These are phyloP conservation scores for Trialeurodes vaporariorum DNA, from an alignment of 1,140 invertebrate species.

Conservation along the genomic window DNA sequence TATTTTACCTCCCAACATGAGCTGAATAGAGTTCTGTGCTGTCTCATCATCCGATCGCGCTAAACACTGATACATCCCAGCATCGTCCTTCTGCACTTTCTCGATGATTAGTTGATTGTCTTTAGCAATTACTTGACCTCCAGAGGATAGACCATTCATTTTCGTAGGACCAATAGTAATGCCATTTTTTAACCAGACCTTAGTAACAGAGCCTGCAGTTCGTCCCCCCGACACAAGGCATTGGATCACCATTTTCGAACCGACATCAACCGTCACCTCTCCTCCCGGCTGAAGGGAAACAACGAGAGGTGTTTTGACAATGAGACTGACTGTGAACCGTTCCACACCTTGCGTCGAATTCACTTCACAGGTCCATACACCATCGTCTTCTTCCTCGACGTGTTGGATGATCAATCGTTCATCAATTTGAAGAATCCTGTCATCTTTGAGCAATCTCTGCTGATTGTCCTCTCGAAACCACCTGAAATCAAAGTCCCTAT, in stretches of 20 bases:
- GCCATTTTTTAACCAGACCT: constrained; percentile 26
- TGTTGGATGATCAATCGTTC: constrained; percentile 30
- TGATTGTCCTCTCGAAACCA: constrained; percentile 7
- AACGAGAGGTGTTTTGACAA: constrained; percentile 31
- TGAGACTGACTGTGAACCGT: constrained; percentile 20
- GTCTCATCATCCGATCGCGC: constrained; percentile 35
- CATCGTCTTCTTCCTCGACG: constrained; percentile 31
- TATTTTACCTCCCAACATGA: constrained; percentile 38
- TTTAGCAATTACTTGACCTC: constrained; percentile 27
- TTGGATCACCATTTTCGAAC: constrained; percentile 36
- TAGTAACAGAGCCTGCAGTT: not conserved
- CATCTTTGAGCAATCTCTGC: constrained; percentile 15
- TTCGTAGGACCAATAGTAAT: constrained; percentile 16
- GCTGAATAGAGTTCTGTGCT: constrained; percentile 37
- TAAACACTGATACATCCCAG: constrained; percentile 46
- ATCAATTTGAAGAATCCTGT: constrained; percentile 23
- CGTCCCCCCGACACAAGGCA: constrained; percentile 33
- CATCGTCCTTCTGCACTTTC: constrained; percentile 28
- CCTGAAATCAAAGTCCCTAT: too few species aligned
- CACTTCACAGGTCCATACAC: constrained; percentile 35
- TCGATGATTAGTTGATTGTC: constrained; percentile 17
- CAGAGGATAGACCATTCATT: too few species aligned
- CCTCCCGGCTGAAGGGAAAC: constrained; percentile 25
- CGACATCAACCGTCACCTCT: constrained; percentile 37
- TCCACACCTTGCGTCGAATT: constrained; percentile 33